Base-by-base conservation (phyloP, 2,113 vertebrate genomes). In the Gopherus evgoodei region DNA sequence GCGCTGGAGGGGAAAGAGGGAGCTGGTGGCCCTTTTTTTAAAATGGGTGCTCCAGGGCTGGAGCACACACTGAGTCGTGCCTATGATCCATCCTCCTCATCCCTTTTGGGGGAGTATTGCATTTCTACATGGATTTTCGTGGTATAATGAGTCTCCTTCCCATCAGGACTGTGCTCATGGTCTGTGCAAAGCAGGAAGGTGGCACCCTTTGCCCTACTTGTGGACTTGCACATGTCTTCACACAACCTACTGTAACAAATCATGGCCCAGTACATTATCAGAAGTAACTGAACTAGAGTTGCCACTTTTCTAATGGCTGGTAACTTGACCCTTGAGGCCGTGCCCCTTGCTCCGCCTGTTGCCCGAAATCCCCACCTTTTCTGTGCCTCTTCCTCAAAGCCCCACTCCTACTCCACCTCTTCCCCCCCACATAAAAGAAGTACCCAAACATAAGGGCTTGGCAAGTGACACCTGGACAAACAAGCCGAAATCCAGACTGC, bases 241-340 rank as follows among this genome's bases (percentile, higher is more conserved):
- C 53, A 53, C 81, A 80, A 25, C 14, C 24, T 3, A 24, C 44
- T 44, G 6, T 35, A 29, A n/a, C 19, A 81, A 89, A 13, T 11
- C 22, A 50, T 19, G n/a, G 65, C 22, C 0, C 5, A 81, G 13
- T 0, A 0, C 0, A 0, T 53, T 83, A 11, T 38, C n/a, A 53
- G 82, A 54, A 25, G n/a, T 14, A 4, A n/a, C 38, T 42, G 56
- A 29, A 59, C 25, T n/a, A n/a, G 4, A 8, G 35, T 69, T 69
- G 65, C 4, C 35, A n/a, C 17, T 8, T 38, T n/a, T 69, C 65
- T 69, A 10, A 69, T 0, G 17, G 35, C 65, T 69, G 17, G 31
- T 65, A 14, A 62, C 56, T 11, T 5, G 35, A 22, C 35, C 35
- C 17, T 19, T 38, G 35, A 21, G 16, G 65, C 35, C 35, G 17